Evolutionary conservation across 2,797 vertebrate genomes (phyloP).

Genomic region (Eupleurogrammus muticus): DNA sequence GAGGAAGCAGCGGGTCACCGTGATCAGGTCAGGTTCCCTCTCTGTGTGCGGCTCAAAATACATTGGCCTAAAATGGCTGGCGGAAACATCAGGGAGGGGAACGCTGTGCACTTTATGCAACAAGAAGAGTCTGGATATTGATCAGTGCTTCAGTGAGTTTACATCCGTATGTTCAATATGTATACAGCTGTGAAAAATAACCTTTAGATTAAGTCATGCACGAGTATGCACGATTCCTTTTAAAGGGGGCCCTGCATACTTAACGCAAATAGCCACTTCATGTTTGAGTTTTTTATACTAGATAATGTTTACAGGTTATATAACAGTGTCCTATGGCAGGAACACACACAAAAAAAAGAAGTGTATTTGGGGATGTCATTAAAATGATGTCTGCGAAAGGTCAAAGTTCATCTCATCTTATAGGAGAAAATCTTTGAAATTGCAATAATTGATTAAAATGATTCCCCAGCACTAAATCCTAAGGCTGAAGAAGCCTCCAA

Average conservation of each 20-base stretch:
- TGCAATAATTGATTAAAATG: too few relatives aligned
- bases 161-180: background rate
- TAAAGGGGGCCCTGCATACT: background rate
- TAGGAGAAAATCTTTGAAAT: too few relatives aligned
- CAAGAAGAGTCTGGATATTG: conserved; percentile 18
- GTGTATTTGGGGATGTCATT: too few relatives aligned
- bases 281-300: too few relatives aligned
- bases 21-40: conserved; percentile 75
- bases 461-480: too few relatives aligned
- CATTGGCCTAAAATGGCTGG: conserved; percentile 65
- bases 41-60: conserved; percentile 73
- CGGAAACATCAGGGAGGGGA: conserved; percentile 35
- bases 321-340: too few relatives aligned
- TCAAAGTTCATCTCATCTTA: too few relatives aligned
- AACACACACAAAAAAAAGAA: too few relatives aligned
- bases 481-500: too few relatives aligned
- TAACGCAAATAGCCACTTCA: too few relatives aligned
- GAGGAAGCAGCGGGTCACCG: conserved; percentile 75
- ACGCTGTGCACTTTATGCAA: conserved; percentile 21
- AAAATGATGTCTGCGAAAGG: too few relatives aligned
- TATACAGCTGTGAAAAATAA: background rate
- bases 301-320: too few relatives aligned
- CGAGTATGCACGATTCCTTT: background rate
- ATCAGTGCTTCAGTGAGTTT: background rate
- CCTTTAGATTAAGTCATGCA: background rate